A percentile compares a stretch with the other conserved stretches of the same genome.
Evolutionary conservation across 2,888 invertebrate species (phyloP).

Genomic region (Smittia sp.): DNA sequence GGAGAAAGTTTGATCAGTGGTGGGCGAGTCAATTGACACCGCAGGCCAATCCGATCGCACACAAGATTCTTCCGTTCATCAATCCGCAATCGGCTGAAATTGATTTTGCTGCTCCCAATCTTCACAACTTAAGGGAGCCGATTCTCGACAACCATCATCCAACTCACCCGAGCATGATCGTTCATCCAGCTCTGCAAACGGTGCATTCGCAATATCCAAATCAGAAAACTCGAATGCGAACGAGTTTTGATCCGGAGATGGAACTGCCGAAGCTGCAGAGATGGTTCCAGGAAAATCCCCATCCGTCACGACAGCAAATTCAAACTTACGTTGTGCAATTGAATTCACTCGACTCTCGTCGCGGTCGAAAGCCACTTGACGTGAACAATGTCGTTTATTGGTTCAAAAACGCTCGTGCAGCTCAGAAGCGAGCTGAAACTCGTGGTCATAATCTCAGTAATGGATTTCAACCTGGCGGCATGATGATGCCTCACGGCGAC

Average conservation of each 20-base stretch:
- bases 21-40: conserved; percentile 74
- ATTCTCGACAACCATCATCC: conserved; percentile 47
- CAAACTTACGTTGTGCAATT: conserved; percentile 92
- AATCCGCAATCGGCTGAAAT: conserved; percentile 51
- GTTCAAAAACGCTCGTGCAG: conserved; percentile 97
- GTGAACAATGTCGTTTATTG: conserved; percentile 95
- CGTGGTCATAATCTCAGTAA: conserved; percentile 54
- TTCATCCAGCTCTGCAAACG: conserved; percentile 73
- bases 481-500: conserved; percentile 61
- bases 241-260: conserved; percentile 94
- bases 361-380: conserved; percentile 90
- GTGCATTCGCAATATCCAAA: conserved; percentile 74
- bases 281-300: conserved; percentile 97
- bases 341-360: conserved; percentile 86
- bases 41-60: conserved; percentile 55
- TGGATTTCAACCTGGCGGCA: conserved; percentile 14
- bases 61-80: conserved; percentile 56
- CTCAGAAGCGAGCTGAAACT: conserved; percentile 86
- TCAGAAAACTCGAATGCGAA: conserved; percentile 91
- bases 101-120: conserved; percentile 48
- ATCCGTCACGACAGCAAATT: conserved; percentile 94
- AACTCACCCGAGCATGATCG: conserved; percentile 49
- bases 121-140: conserved; percentile 49
- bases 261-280: conserved; percentile 93
- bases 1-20: conserved; percentile 90